A percentile compares a stretch with the other conserved stretches of the same genome.
phyloP scores from a whole-genome alignment of 2,113 vertebrate species.

The Heterotis niloticus region DNA sequence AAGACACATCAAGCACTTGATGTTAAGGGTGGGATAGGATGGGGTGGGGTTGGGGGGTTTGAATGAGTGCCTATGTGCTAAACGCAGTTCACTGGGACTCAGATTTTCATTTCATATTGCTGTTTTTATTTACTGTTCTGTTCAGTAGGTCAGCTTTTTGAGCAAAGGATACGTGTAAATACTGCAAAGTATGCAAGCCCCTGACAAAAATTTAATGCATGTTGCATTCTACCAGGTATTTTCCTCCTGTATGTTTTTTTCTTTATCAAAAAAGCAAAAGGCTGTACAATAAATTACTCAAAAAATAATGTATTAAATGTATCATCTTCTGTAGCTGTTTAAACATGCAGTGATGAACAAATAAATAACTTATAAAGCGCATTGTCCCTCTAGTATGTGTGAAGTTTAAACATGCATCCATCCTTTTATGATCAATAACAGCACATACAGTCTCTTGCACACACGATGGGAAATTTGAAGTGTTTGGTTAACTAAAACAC shows the following conservation, averaged over 20 bases:
- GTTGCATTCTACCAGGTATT: conserved; percentile 54
- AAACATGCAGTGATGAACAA: too few species aligned
- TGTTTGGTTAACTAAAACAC: too few species aligned
- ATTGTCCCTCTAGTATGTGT: too few species aligned
- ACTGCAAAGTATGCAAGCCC: conserved; percentile 50
- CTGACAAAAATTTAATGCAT: conserved; percentile 64
- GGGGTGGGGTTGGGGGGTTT: neutral
- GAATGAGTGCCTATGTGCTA: neutral
- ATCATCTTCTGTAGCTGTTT: neutral
- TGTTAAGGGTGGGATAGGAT: neutral
- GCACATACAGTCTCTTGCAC: too few species aligned
- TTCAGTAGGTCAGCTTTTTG: conserved; percentile 52
- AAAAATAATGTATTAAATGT: conserved; percentile 19
- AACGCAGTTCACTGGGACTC: neutral
- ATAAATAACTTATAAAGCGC: too few species aligned
- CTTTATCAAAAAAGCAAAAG: conserved; percentile 36
- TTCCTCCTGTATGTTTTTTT: conserved; percentile 59
- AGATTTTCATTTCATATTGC: conserved; percentile 16
- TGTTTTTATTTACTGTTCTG: conserved; percentile 33
- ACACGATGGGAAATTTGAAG: too few species aligned
- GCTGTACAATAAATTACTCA: conserved; percentile 51
- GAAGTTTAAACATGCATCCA: too few species aligned
- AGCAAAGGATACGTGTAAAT: conserved; percentile 56
- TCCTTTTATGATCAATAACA: too few species aligned
- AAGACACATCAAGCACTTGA: neutral